Conservation (phyloP, 1,140 invertebrate species). For the Coenobita brevimanus region DNA sequence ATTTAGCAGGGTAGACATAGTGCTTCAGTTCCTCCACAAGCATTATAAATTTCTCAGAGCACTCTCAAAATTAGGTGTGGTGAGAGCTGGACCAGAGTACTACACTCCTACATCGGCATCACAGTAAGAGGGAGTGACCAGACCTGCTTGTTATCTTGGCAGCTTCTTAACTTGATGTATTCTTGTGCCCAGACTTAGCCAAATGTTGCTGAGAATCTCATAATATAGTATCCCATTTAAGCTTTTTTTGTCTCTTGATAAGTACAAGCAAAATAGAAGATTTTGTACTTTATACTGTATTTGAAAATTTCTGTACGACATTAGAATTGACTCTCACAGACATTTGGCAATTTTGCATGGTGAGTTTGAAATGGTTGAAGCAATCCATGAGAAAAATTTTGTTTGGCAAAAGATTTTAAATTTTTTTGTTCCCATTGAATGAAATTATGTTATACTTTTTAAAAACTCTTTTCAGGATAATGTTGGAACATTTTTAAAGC, state of each 20-base stretch:
- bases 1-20: not conserved
- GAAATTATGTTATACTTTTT: no score
- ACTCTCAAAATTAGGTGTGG: constrained; percentile 11
- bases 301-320: not conserved
- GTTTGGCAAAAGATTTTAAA: no score
- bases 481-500: no score
- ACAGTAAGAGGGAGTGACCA: constrained; percentile 31
- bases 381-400: no score
- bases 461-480: no score
- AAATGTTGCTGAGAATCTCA: constrained; percentile 10
- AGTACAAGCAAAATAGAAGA: not conserved
- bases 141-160: constrained; percentile 22
- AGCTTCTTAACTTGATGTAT: constrained; percentile 19
- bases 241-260: not conserved
- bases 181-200: not conserved
- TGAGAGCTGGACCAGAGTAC: not conserved
- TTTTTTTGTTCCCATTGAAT: no score
- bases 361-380: not conserved
- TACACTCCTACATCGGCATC: not conserved
- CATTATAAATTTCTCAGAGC: not conserved
- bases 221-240: no score
- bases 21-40: not conserved
- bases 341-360: not conserved
- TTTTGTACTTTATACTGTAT: not conserved
- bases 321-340: not conserved